Evolutionary conservation across 2,113 vertebrate species (phyloP).

Genomic region (Charina bottae): DNA sequence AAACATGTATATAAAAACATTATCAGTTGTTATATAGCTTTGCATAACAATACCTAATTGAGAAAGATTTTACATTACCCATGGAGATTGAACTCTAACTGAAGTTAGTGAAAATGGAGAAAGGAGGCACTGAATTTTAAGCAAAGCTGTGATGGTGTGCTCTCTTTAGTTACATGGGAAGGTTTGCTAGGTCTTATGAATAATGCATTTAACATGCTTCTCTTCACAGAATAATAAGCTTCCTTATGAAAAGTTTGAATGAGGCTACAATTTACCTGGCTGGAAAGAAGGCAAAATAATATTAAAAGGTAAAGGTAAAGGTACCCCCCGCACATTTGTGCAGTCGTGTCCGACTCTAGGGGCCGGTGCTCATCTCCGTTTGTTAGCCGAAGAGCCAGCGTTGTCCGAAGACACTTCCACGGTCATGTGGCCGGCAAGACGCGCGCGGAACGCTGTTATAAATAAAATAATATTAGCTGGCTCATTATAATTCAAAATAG

Average conservation of each 20-base stretch:
- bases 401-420: too few relatives aligned
- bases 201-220: constrained; percentile 44
- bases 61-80: constrained; percentile 43
- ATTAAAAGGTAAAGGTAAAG: too few relatives aligned
- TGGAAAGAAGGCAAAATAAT: constrained; percentile 16
- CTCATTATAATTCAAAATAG: constrained; percentile 23
- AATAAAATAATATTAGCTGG: neutral
- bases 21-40: neutral
- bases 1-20: constrained; percentile 23
- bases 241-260: constrained; percentile 42
- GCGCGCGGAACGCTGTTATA: too few relatives aligned
- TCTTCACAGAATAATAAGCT: constrained; percentile 46
- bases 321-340: too few relatives aligned
- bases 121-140: constrained; percentile 57
- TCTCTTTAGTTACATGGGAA: constrained; percentile 38
- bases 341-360: too few relatives aligned
- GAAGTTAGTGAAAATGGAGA: constrained; percentile 37
- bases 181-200: constrained; percentile 44
- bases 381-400: too few relatives aligned
- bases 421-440: too few relatives aligned
- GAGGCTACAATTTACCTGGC: constrained; percentile 23
- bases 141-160: constrained; percentile 33
- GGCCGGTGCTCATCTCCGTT: too few relatives aligned
- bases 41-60: constrained; percentile 41
- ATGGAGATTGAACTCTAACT: constrained; percentile 46